Conservation (phyloP, 2,888 invertebrate species). For the Yponomeuta malinellus region DNA sequence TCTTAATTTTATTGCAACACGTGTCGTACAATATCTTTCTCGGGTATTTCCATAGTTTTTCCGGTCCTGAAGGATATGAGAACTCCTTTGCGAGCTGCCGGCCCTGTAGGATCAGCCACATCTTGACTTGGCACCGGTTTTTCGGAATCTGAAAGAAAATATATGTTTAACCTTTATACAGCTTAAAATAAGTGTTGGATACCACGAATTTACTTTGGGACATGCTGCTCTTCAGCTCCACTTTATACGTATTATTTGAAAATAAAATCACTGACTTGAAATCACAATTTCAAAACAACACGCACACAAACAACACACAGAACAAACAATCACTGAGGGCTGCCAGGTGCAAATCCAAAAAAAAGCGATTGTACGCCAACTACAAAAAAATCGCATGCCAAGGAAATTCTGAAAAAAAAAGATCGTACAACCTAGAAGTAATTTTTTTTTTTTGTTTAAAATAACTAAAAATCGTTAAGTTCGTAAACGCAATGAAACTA, state of each 20-base stretch:
- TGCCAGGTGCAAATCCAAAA: too few relatives aligned
- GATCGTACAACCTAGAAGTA: too few relatives aligned
- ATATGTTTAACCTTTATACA: not conserved
- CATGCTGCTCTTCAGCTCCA: constrained; percentile 28
- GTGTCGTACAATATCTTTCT: constrained; percentile 37
- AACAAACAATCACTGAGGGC: too few relatives aligned
- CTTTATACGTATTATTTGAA: not conserved
- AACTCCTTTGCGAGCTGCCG: constrained; percentile 86
- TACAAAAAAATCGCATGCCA: too few relatives aligned
- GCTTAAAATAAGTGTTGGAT: not conserved
- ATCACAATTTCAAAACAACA: not conserved
- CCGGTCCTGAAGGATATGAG: constrained; percentile 88
- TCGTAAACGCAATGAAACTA: too few relatives aligned
- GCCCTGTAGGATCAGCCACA: constrained; percentile 83
- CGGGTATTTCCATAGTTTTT: constrained; percentile 90
- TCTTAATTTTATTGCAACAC: not conserved
- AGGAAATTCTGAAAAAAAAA: too few relatives aligned
- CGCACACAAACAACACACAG: too few relatives aligned
- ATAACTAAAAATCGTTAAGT: too few relatives aligned
- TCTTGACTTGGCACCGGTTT: constrained; percentile 57
- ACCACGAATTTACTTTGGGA: constrained; percentile 50
- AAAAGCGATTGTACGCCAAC: too few relatives aligned
- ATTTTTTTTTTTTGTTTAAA: too few relatives aligned
- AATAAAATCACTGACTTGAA: too few relatives aligned
- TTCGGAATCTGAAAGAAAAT: constrained; percentile 52